Base-by-base conservation (phyloP, 2,113 vertebrate species). In the Gallinago jamesoni region DNA sequence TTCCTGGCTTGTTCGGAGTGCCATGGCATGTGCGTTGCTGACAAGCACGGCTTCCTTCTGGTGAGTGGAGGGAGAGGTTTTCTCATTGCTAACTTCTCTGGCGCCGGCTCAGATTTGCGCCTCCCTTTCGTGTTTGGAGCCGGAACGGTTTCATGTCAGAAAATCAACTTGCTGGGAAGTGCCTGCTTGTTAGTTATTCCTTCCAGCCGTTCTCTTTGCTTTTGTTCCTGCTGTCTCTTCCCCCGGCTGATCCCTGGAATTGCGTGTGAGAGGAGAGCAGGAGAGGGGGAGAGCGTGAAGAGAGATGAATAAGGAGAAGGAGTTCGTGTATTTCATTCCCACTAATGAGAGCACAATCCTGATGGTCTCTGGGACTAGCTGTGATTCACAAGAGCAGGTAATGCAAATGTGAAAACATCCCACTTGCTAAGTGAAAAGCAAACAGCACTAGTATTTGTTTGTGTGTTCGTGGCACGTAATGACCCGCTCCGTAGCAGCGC, bases 21-120 rank as follows among this genome's bases (percentile, higher is more conserved):
- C 91, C 96, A 96, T 97, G 97, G 97, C 96, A 81, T 73, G 94
- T n/a, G 93, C 9, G 83, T n/a, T 87, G 93, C 95, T 95, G 89
- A 59, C 45, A 23, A 59, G 73, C 90, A 8, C 85, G 2, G 69
- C 93, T 87, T 89, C 94, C 60, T 95, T 84, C 8, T 89, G 97
- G 97, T 97, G 97, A 97, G 97, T 97, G 24, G 74, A 50, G 87
- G 80, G 69, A 63, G 56, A 39, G 0, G 3, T 12, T 55, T 60
- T 50, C 95, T 89, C 19, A 1, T 68, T 41, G 41, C 87, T 22
- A 6, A 5, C 56, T 94, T 84, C 80, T 84, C 74, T 47, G 64
- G 41, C 2, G 6, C 15, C 41, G 48, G 0, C 37, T 80, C 62
- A 9, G 66, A 7, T 72, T 39, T 27, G 56, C 72, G 10, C 43